Evolutionary conservation across 92 coral and sea anemone genomes (phyloP).

Genomic region (Montipora capitata): DNA sequence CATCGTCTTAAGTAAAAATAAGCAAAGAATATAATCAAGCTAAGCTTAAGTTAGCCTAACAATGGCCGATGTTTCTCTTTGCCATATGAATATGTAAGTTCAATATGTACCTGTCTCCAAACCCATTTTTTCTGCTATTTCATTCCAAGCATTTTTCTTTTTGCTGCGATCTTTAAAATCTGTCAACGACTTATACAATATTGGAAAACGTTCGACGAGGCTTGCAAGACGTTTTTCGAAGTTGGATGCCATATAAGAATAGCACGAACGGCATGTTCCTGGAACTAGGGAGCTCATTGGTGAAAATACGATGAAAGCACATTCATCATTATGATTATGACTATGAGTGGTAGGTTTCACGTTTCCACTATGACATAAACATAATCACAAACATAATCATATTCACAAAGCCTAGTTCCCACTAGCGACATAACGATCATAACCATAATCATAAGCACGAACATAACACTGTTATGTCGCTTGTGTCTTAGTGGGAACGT

Average conservation of each 20-base stretch:
- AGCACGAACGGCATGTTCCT: background rate
- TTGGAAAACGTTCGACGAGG: background rate
- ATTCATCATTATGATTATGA: background rate
- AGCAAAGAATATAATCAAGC: constrained; percentile 19
- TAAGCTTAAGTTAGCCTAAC: constrained; percentile 20
- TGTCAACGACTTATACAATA: background rate
- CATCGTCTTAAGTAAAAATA: constrained; percentile 19
- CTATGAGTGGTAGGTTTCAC: background rate
- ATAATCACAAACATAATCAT: constrained; percentile 14
- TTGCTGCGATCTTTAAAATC: constrained; percentile 1
- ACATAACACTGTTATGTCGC: background rate
- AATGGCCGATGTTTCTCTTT: constrained; percentile 13
- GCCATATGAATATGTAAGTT: constrained; percentile 8
- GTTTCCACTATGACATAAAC: constrained; percentile 4
- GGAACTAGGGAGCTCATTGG: constrained; percentile 14
- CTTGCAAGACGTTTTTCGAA: constrained; percentile 3
- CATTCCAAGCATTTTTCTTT: constrained; percentile 13
- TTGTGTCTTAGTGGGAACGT: background rate
- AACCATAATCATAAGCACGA: constrained; percentile 7
- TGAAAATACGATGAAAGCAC: background rate
- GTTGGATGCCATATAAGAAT: constrained; percentile 2
- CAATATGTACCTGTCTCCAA: constrained; percentile 13
- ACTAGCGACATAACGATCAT: background rate
- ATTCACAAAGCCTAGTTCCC: background rate
- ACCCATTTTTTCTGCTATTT: constrained; percentile 12